Conservation (phyloP, 2,888 invertebrate genomes). For the Ecdyonurus torrentis region DNA sequence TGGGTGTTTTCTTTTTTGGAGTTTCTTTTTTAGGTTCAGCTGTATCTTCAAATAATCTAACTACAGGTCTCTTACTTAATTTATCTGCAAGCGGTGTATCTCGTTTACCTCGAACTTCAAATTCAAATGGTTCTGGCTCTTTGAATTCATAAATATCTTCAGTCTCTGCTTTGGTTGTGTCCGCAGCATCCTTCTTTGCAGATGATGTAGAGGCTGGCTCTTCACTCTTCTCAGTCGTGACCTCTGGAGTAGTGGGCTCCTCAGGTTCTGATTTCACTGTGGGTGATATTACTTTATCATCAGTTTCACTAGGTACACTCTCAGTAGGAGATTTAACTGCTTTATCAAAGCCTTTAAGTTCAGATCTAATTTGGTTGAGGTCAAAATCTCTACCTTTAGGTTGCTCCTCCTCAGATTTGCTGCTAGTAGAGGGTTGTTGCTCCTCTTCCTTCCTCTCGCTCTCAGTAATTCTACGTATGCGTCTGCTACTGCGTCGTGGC, state of each 20-base stretch:
- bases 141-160: conserved; percentile 75
- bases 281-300: conserved; percentile 7
- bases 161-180: conserved; percentile 15
- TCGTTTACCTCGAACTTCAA: conserved; percentile 45
- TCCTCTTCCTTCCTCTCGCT: conserved; percentile 10
- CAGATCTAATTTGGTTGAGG: conserved; percentile 67
- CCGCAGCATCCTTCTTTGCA: conserved; percentile 16
- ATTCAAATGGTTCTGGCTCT: conserved; percentile 75
- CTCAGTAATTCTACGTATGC: conserved; percentile 2
- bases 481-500: neutral
- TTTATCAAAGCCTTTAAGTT: conserved; percentile 61
- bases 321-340: conserved; percentile 32
- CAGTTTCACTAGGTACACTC: conserved; percentile 5
- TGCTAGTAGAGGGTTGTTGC: conserved; percentile 17
- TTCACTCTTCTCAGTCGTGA: conserved; percentile 15
- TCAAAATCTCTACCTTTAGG: conserved; percentile 61
- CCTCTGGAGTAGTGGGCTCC: conserved; percentile 12
- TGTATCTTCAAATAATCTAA: neutral
- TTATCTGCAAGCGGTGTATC: conserved; percentile 12
- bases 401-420: conserved; percentile 27
- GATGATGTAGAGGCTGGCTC: conserved; percentile 20
- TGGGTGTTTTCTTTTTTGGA: conserved; percentile 25
- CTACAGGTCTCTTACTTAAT: conserved; percentile 7
- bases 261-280: conserved; percentile 12
- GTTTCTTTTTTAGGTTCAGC: conserved; percentile 8